Evolutionary conservation across 2,888 invertebrate genomes (phyloP).

Genomic region (Periphyllus acericola): DNA sequence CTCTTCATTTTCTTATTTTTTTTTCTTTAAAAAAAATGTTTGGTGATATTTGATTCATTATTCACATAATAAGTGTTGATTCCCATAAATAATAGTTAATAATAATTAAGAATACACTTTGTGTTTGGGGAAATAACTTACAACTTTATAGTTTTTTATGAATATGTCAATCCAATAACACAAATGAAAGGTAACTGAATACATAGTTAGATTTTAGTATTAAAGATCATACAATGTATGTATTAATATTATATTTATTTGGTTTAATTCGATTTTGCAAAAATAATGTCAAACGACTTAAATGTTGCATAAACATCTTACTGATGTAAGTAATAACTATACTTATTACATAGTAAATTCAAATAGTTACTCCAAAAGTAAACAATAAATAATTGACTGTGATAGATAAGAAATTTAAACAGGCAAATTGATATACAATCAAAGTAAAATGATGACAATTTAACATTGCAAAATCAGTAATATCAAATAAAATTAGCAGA

Average conservation of each 20-base stretch:
- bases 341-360: constrained; percentile 41
- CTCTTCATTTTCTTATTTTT: too few relatives aligned
- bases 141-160: neutral
- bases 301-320: neutral
- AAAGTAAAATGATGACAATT: neutral
- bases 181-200: neutral
- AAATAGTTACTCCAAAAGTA: constrained; percentile 12
- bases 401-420: neutral
- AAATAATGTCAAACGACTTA: constrained; percentile 3
- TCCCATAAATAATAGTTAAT: too few relatives aligned
- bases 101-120: too few relatives aligned
- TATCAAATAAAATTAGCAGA: neutral
- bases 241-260: neutral
- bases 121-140: neutral
- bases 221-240: neutral
- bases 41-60: too few relatives aligned
- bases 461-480: constrained; percentile 1
- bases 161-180: neutral
- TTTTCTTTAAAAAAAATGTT: too few relatives aligned
- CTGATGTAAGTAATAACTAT: neutral
- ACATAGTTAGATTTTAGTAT: neutral
- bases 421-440: neutral
- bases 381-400: constrained; percentile 43
- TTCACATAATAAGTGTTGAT: too few relatives aligned
- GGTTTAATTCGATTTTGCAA: constrained; percentile 33